Conservation (phyloP, 2,797 vertebrate species). For the Lithobates pipiens region DNA sequence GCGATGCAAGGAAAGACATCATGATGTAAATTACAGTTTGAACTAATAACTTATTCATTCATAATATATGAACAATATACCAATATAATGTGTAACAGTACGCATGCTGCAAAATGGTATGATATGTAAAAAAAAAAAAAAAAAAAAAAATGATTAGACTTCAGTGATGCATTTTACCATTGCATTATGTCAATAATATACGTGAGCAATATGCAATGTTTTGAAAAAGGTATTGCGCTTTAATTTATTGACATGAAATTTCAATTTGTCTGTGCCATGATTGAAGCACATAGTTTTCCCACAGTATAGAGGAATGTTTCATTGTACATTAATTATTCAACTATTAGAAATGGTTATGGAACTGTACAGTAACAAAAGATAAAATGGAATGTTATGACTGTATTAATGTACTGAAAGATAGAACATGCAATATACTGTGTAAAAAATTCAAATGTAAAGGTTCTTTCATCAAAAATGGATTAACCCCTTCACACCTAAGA, state of each 20-base stretch:
- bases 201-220: constrained; percentile 28
- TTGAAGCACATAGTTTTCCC: constrained; percentile 10
- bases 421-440: background rate
- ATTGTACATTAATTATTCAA: constrained; percentile 51
- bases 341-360: constrained; percentile 34
- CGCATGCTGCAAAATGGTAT: background rate
- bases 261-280: constrained; percentile 38
- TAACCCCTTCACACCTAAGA: background rate
- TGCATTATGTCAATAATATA: constrained; percentile 26
- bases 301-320: constrained; percentile 35
- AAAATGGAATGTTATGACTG: background rate
- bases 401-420: constrained; percentile 5
- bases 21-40: constrained; percentile 37
- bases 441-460: background rate
- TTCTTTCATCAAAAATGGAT: background rate
- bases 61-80: constrained; percentile 21
- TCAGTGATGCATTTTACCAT: constrained; percentile 36
- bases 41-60: constrained; percentile 27
- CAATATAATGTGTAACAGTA: constrained; percentile 1
- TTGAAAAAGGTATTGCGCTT: constrained; percentile 8
- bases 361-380: constrained; percentile 16
- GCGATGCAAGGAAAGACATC: background rate
- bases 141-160: constrained; percentile 26
- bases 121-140: constrained; percentile 14
- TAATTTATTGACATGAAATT: constrained; percentile 39